These are phyloP conservation scores for Ephialtes manifestator DNA, from an alignment of 2,888 invertebrate genomes.

Conservation along the genomic window DNA sequence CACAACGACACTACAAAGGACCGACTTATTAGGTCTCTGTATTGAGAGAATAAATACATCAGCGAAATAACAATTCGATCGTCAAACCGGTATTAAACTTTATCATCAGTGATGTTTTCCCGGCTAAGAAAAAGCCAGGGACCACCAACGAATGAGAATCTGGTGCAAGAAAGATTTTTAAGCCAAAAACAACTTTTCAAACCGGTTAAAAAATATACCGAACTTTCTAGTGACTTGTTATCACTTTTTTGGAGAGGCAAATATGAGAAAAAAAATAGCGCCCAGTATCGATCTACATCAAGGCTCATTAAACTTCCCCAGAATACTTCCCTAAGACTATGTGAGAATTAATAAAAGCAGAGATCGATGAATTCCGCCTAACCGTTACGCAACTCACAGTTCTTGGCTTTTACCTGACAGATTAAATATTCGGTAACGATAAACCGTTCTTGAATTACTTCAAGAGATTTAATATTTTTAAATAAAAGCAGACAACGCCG, in stretches of 20 bases:
- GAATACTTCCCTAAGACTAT: background rate
- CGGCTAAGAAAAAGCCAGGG: constrained; percentile 11
- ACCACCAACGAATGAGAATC: background rate
- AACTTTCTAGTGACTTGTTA: background rate
- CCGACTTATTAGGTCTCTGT: background rate
- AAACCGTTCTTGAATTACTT: background rate
- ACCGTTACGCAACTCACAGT: constrained; percentile 1
- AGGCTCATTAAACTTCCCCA: background rate
- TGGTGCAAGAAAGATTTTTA: background rate
- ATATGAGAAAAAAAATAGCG: background rate
- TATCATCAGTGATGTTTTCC: background rate
- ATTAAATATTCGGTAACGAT: background rate
- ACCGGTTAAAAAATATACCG: background rate
- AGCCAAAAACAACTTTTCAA: background rate
- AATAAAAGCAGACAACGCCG: background rate
- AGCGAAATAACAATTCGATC: background rate
- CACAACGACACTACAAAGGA: constrained; percentile 9
- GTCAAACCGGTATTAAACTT: background rate
- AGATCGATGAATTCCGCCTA: constrained; percentile 10
- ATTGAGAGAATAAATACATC: background rate
- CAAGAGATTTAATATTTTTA: background rate
- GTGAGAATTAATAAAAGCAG: background rate
- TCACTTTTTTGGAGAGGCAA: background rate
- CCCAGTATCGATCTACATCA: background rate
- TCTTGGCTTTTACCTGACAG: constrained; percentile 5